Conservation (phyloP, 2,888 invertebrate species). For the Schizotus pectinicornis region DNA sequence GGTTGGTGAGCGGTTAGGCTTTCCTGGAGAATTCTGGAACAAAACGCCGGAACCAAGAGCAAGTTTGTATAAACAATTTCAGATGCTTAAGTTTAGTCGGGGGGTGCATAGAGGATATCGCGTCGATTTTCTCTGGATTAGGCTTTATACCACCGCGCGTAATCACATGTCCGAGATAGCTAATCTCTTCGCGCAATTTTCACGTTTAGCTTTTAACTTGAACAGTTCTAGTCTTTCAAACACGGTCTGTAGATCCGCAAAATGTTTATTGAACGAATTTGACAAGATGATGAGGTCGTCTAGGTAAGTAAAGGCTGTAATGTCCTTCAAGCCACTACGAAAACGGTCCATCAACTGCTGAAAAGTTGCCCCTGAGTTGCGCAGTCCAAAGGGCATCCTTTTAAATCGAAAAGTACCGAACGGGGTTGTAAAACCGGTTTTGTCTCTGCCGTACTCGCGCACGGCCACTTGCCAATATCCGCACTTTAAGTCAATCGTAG, state of each 20-base stretch:
- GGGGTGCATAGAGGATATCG: not conserved
- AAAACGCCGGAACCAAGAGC: no score
- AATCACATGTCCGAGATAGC: conserved; percentile 14
- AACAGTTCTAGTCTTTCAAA: conserved; percentile 23
- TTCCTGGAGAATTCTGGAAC: no score
- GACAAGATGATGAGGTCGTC: conserved; percentile 28
- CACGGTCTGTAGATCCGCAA: conserved; percentile 18
- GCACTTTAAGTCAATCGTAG: conserved; percentile 20
- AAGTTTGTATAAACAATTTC: conserved; percentile 8
- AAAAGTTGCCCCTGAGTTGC: conserved; percentile 25
- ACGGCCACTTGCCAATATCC: conserved; percentile 27
- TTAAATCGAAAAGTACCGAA: conserved; percentile 20
- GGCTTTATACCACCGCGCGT: not conserved
- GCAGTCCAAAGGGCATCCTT: conserved; percentile 25
- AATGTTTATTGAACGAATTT: conserved; percentile 18
- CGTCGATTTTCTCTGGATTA: not conserved
- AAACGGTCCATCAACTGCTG: conserved; percentile 28
- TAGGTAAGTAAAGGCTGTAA: conserved; percentile 22
- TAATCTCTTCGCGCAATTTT: no score
- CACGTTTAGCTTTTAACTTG: conserved; percentile 13
- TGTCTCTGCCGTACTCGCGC: conserved; percentile 12
- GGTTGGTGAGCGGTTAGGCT: no score
- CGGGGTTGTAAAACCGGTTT: conserved; percentile 23
- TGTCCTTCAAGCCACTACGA: conserved; percentile 12
- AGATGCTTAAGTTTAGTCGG: not conserved